Evolutionary conservation across 2,113 vertebrate genomes (phyloP).

Genomic region (Clinocottus analis): DNA sequence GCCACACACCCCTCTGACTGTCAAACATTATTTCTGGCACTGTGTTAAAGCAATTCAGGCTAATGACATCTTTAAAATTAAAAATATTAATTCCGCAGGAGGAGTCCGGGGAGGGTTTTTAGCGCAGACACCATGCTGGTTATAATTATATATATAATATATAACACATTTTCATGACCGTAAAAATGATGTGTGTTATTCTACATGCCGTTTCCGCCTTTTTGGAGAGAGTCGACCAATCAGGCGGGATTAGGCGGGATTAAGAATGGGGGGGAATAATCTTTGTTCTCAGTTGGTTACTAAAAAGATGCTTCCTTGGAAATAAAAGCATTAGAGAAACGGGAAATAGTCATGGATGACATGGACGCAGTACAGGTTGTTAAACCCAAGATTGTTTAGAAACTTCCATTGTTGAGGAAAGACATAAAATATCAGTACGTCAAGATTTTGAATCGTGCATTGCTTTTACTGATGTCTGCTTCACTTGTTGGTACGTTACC

Average conservation of each 20-base stretch:
- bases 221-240: background rate
- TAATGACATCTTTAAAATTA: background rate
- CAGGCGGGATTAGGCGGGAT: background rate
- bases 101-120: background rate
- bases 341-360: no score
- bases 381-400: no score
- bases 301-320: background rate
- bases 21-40: slow-evolving; percentile 17
- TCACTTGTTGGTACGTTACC: background rate
- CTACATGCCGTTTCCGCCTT: background rate
- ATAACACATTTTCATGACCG: background rate
- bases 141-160: no score
- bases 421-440: background rate
- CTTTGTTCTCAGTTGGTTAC: background rate
- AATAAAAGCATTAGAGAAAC: no score
- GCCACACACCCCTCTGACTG: background rate
- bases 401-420: no score
- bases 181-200: background rate
- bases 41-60: background rate
- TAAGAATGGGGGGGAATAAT: background rate
- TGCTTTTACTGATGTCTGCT: background rate
- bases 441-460: background rate
- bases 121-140: background rate
- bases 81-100: background rate
- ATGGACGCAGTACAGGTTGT: no score